phyloP scores from a whole-genome alignment of 1,140 invertebrate species.

The Nymphalis io region DNA sequence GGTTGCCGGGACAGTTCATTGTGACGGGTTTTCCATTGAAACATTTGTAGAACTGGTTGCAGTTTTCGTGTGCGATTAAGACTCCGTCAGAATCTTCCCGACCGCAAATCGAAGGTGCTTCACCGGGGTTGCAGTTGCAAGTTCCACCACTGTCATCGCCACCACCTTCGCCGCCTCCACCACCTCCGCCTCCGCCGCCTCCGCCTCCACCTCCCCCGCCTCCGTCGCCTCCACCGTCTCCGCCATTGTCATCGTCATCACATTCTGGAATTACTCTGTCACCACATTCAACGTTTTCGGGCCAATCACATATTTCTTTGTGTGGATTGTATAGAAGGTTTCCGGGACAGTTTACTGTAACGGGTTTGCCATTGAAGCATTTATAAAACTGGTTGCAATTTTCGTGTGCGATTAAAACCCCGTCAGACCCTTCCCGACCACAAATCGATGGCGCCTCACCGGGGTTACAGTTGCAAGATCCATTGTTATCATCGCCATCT shows the following conservation, averaged over 20 bases:
- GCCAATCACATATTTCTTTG: slow-evolving; percentile 53
- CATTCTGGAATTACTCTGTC: slow-evolving; percentile 34
- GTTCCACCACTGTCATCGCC: slow-evolving; percentile 21
- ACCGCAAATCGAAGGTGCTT: slow-evolving; percentile 27
- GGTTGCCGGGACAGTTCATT: background rate
- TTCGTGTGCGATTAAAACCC: slow-evolving; percentile 51
- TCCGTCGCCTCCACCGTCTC: slow-evolving; percentile 4
- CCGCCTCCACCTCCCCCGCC: slow-evolving; percentile 12
- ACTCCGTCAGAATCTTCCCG: background rate
- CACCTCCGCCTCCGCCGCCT: background rate
- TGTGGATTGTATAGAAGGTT: slow-evolving; percentile 44
- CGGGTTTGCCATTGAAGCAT: slow-evolving; percentile 40
- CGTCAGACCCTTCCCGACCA: slow-evolving; percentile 37
- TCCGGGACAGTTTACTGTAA: slow-evolving; percentile 34
- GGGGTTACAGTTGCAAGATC: slow-evolving; percentile 40
- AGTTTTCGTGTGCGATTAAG: background rate
- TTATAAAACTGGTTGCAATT: slow-evolving; percentile 55
- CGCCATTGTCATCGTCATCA: slow-evolving; percentile 13
- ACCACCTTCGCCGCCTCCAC: background rate
- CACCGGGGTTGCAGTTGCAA: slow-evolving; percentile 38
- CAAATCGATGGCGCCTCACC: slow-evolving; percentile 48
- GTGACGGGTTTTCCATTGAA: background rate
- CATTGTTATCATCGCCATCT: slow-evolving; percentile 7
- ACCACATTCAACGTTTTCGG: slow-evolving; percentile 75
- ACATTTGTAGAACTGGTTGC: background rate